A percentile compares a stretch with the other conserved stretches of the same genome.
phyloP scores from a whole-genome alignment of 1,140 invertebrate genomes.

The Calycopis cecrops region DNA sequence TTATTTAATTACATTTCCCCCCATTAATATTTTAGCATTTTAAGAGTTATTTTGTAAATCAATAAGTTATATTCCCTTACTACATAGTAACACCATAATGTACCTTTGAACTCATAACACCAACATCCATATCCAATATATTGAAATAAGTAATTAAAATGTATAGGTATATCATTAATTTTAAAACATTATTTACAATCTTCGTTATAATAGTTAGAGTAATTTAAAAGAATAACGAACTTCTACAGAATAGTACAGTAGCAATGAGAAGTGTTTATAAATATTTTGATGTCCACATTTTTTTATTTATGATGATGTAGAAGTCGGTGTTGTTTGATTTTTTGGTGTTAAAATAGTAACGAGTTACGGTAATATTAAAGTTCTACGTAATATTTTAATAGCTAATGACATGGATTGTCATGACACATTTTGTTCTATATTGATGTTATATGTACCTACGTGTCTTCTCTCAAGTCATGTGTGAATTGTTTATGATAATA shows the following conservation, averaged over 20 bases:
- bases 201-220: constrained; percentile 19
- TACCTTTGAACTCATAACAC: constrained; percentile 29
- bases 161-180: constrained; percentile 17
- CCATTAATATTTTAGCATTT: too few species aligned
- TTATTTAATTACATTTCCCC: too few species aligned
- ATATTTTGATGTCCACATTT: constrained; percentile 19
- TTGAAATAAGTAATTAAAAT: constrained; percentile 21
- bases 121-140: constrained; percentile 33
- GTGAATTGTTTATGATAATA: constrained; percentile 43
- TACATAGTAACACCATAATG: constrained; percentile 5
- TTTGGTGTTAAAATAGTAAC: constrained; percentile 8
- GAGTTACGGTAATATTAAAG: constrained; percentile 4
- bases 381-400: constrained; percentile 2
- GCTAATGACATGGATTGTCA: not conserved
- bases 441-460: constrained; percentile 18
- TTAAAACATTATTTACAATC: constrained; percentile 24
- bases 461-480: constrained; percentile 32
- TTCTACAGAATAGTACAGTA: constrained; percentile 9
- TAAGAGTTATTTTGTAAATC: constrained; percentile 1
- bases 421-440: constrained; percentile 13
- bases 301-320: constrained; percentile 1
- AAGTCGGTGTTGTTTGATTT: constrained; percentile 10
- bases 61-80: constrained; percentile 1
- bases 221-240: constrained; percentile 3
- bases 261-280: constrained; percentile 8